Evolutionary conservation across 1,140 invertebrate species (phyloP).

Genomic region (Mactra quadrangularis): DNA sequence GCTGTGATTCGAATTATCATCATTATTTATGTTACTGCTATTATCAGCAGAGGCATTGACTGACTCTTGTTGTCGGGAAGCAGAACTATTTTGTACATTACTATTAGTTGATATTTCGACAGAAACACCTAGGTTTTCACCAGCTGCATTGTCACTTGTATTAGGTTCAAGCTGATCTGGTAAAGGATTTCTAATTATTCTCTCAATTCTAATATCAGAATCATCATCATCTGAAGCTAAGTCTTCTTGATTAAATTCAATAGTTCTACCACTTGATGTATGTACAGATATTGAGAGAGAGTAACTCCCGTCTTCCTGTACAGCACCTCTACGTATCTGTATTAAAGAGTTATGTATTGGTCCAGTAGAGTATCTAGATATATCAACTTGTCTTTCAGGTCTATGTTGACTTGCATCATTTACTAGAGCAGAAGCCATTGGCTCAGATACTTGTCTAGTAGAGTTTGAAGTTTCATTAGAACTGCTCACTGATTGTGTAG

Average conservation of each 20-base stretch:
- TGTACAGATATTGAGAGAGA: constrained; percentile 62
- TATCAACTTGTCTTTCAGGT: constrained; percentile 7
- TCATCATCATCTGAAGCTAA: constrained; percentile 58
- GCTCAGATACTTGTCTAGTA: not conserved
- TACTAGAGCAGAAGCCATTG: not conserved
- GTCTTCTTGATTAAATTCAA: constrained; percentile 55
- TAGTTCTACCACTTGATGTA: constrained; percentile 55
- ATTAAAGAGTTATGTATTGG: constrained; percentile 56
- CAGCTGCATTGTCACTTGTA: no score
- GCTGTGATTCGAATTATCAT: not conserved
- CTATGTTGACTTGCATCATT: not conserved
- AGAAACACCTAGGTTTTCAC: no score
- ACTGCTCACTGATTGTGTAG: no score
- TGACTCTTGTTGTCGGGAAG: no score
- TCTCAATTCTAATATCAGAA: constrained; percentile 29
- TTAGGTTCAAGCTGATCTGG: no score
- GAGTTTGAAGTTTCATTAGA: not conserved
- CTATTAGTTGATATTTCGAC: no score
- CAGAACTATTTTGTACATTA: no score
- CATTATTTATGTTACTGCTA: no score
- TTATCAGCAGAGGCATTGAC: not conserved
- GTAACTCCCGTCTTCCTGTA: constrained; percentile 38
- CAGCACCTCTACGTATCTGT: constrained; percentile 42
- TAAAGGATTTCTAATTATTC: not conserved
- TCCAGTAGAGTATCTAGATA: constrained; percentile 10